A percentile compares a stretch with the other conserved stretches of the same genome.
phyloP scores from a whole-genome alignment of 2,888 invertebrate species.

The Drosophila demipolita region DNA sequence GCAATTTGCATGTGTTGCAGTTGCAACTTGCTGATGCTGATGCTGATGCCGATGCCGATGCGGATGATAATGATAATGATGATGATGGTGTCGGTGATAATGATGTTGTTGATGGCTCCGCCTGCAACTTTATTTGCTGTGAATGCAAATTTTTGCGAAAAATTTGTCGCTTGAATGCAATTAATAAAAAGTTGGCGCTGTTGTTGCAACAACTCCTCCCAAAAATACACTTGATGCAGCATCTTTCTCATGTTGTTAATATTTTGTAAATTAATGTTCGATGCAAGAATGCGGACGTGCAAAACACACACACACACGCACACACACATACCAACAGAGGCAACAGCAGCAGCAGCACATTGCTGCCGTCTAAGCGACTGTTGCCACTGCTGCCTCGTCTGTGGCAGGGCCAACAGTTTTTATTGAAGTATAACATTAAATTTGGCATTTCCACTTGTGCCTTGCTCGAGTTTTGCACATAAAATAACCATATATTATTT shows the following conservation, averaged over 20 bases:
- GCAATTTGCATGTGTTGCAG: conserved; percentile 71
- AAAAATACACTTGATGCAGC: conserved; percentile 16
- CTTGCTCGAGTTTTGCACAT: conserved; percentile 46
- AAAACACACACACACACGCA: conserved; percentile 23
- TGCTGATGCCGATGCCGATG: conserved; percentile 8
- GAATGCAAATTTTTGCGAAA: conserved; percentile 55
- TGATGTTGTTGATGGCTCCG: conserved; percentile 56
- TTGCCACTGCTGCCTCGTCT: conserved; percentile 41
- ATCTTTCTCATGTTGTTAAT: conserved; percentile 70
- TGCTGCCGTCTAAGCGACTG: conserved; percentile 31
- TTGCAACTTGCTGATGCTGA: conserved; percentile 30
- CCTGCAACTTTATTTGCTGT: conserved; percentile 69
- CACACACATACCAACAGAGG: no score
- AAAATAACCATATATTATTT: conserved; percentile 57
- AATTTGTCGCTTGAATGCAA: conserved; percentile 77
- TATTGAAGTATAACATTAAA: conserved; percentile 80
- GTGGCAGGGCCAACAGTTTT: conserved; percentile 60
- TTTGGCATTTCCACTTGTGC: conserved; percentile 73
- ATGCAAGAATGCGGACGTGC: conserved; percentile 77
- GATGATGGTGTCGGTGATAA: conserved; percentile 35
- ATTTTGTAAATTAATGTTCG: conserved; percentile 80
- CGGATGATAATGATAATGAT: conserved; percentile 24
- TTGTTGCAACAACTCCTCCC: conserved; percentile 32
- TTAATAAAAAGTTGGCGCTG: conserved; percentile 79
- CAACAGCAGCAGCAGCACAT: conserved; percentile 23